Evolutionary conservation across 2,888 invertebrate species (phyloP).

Genomic region (Pristionchus japonicus): DNA sequence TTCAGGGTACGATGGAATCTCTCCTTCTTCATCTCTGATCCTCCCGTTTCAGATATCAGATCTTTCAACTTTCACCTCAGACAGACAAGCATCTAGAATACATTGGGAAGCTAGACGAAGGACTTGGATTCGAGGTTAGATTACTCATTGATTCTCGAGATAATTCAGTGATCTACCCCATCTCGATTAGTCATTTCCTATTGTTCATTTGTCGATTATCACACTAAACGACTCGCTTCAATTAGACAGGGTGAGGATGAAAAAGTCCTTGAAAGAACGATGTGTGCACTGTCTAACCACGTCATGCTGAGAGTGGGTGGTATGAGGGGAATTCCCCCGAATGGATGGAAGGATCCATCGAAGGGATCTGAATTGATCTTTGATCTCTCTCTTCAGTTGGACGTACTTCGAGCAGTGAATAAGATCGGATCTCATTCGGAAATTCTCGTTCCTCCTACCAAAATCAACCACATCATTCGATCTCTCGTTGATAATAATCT

Average conservation of each 20-base stretch:
- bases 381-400: background rate
- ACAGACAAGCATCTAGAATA: conserved; percentile 18
- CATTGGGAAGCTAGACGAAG: conserved; percentile 18
- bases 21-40: background rate
- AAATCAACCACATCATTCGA: background rate
- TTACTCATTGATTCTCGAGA: background rate
- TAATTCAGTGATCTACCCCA: background rate
- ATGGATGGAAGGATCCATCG: background rate
- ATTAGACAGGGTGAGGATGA: background rate
- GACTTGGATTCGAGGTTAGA: conserved; percentile 38
- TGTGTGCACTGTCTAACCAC: background rate
- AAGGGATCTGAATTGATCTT: background rate
- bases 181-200: background rate
- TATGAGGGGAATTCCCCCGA: background rate
- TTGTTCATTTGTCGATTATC: conserved; percentile 4
- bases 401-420: conserved; percentile 37
- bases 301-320: background rate
- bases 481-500: background rate
- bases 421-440: conserved; percentile 31
- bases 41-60: background rate
- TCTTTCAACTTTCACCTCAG: conserved; percentile 27
- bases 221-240: background rate
- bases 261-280: background rate
- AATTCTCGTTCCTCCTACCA: conserved; percentile 7
- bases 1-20: background rate